These are phyloP conservation scores for Pterobdella sp. DNA, from an alignment of 2,888 invertebrate species.

Conservation along the genomic window DNA sequence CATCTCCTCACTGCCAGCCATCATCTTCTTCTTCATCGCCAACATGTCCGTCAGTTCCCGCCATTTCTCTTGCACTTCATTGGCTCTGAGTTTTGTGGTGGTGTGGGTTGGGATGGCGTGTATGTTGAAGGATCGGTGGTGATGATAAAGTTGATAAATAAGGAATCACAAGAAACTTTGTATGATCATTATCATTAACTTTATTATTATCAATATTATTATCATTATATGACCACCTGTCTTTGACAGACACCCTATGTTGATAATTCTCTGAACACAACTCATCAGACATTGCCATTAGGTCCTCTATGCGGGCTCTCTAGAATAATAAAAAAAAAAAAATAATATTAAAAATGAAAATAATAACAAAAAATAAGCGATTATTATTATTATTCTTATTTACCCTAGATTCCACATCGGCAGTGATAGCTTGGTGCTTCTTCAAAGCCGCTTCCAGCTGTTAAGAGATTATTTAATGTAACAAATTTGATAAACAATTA, in stretches of 20 bases:
- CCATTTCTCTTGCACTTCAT: slow-evolving; percentile 79
- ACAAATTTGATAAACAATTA: neutral
- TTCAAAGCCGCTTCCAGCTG: slow-evolving; percentile 87
- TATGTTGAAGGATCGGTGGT: neutral
- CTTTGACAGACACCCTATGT: slow-evolving; percentile 68
- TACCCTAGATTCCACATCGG: slow-evolving; percentile 81
- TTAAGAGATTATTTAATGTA: neutral
- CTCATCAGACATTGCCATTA: slow-evolving; percentile 86
- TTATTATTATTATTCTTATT: no score
- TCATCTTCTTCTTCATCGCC: slow-evolving; percentile 60
- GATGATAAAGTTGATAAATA: slow-evolving; percentile 26
- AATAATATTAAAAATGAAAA: no score
- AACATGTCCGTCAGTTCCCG: slow-evolving; percentile 71
- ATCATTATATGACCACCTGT: slow-evolving; percentile 27
- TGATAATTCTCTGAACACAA: slow-evolving; percentile 84
- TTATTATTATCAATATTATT: slow-evolving; percentile 35
- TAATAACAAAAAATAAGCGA: no score
- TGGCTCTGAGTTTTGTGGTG: slow-evolving; percentile 57
- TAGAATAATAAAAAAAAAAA: slow-evolving; percentile 45
- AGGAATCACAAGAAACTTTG: neutral
- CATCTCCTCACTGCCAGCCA: slow-evolving; percentile 66
- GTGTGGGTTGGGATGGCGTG: neutral
- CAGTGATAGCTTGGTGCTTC: slow-evolving; percentile 94
- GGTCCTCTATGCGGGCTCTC: slow-evolving; percentile 85
- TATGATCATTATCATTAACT: neutral